Base-by-base conservation (phyloP, 2,888 invertebrate genomes). In the Tetranychus piercei region DNA sequence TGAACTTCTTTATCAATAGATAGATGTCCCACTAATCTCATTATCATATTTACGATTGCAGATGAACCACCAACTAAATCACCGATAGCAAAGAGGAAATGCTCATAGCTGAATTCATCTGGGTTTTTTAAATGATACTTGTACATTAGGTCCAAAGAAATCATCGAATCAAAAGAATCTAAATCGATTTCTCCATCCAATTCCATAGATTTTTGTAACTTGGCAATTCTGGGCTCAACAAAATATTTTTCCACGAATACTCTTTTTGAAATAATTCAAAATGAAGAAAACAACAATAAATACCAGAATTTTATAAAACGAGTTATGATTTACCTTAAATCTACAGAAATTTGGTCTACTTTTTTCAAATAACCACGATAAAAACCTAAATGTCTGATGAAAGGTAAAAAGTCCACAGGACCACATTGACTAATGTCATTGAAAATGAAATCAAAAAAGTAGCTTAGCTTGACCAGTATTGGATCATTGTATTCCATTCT, bases 371-470 rank as follows among this genome's bases (percentile, higher is more conserved):
- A 73, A 6, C 34, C 73, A 73, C 69, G 69, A 5, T 11, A 69
- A 69, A 69, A 87, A 0, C 90, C 90, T 1, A 74, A 65, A 9
- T 64, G 34, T 6, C 87, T 84, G 0, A 92, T 82, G 88, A 90
- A 91, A 0, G 92, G 92, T 34, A 93, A 80, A 80, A 92, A 92
- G 80, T 93, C 93, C 0, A 92, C 87, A 0, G 90, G 89, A 81
- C 91, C 91, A 0, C 91, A 91, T 80, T 91, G 90, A 81, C 92
- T 93, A 77, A 93, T 91, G 81, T 92, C 92, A 89, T 90, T 91
- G 83, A 93, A 93, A 73, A 93, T 91, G 79, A 90, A 88, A 79
- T 92, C 92, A 81, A 92, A 92, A 75, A 85, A 86, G 43, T 87
- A 84, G 0, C 90, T 89, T 7, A 89, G 85, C 75, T 85, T 84